phyloP scores from a whole-genome alignment of 2,888 invertebrate genomes.

The Notodonta ziczac region DNA sequence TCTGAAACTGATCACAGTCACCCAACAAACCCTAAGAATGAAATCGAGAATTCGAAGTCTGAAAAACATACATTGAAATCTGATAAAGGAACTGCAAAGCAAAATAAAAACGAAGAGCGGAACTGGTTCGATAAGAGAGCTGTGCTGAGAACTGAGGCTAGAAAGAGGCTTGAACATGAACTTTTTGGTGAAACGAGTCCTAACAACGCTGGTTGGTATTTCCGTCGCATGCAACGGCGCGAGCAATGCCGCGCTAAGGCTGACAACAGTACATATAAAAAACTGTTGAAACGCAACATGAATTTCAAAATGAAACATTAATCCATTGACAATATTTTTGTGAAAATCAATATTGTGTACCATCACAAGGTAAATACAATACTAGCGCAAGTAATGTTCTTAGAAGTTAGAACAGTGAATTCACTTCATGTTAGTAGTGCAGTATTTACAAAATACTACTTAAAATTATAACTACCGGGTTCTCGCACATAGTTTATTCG shows the following conservation, averaged over 20 bases:
- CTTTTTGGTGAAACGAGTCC: constrained; percentile 61
- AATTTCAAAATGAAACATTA: constrained; percentile 73
- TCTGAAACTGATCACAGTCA: constrained; percentile 38
- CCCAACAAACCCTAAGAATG: constrained; percentile 25
- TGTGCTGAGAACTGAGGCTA: constrained; percentile 62
- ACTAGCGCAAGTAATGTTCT: constrained; percentile 3
- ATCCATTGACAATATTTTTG: constrained; percentile 7
- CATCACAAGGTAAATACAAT: constrained; percentile 5
- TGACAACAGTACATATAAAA: constrained; percentile 66
- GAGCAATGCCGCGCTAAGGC: constrained; percentile 74
- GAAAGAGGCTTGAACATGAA: constrained; percentile 67
- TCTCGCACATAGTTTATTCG: background rate
- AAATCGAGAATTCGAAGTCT: constrained; percentile 19
- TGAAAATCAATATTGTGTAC: background rate
- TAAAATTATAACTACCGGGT: background rate
- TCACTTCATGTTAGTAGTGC: background rate
- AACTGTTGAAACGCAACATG: constrained; percentile 62
- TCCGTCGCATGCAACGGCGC: constrained; percentile 74
- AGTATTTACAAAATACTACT: background rate
- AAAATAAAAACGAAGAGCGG: constrained; percentile 42
- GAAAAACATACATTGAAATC: constrained; percentile 21
- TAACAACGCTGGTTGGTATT: constrained; percentile 77
- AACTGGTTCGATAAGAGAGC: constrained; percentile 74
- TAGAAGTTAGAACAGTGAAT: background rate
- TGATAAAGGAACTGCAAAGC: constrained; percentile 31